A percentile compares a stretch with the other conserved stretches of the same genome.
phyloP scores from a whole-genome alignment of 2,888 invertebrate genomes.

The Nemurella pictetii region DNA sequence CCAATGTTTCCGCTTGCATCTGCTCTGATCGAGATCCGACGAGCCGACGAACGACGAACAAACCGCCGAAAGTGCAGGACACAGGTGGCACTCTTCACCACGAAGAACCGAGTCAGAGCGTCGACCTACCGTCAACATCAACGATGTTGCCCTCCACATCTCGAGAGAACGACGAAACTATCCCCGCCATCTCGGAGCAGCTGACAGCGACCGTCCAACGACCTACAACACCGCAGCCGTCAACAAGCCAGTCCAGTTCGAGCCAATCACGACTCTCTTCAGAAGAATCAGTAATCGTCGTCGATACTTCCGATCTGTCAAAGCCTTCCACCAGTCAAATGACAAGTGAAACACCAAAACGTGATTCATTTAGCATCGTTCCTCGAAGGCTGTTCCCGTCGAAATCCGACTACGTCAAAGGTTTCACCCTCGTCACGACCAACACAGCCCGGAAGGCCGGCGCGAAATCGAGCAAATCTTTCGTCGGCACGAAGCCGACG shows the following conservation, averaged over 20 bases:
- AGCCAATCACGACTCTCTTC: background rate
- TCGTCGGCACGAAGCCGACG: background rate
- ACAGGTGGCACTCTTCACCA: slow-evolving; percentile 8
- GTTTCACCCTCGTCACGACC: slow-evolving; percentile 12
- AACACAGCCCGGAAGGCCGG: background rate
- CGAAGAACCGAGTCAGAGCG: too few species aligned
- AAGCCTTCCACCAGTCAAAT: slow-evolving; percentile 9
- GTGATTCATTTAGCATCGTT: background rate
- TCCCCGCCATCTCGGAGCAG: slow-evolving; percentile 41
- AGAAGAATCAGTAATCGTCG: background rate
- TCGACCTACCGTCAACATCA: too few species aligned
- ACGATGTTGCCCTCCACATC: slow-evolving; percentile 11
- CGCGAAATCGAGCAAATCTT: background rate
- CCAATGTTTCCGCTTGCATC: slow-evolving; percentile 11
- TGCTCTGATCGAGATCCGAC: background rate
- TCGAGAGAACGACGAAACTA: background rate
- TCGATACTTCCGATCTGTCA: background rate
- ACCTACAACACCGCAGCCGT: slow-evolving; percentile 31
- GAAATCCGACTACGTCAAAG: background rate
- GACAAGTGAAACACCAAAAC: background rate
- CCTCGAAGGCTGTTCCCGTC: slow-evolving; percentile 5
- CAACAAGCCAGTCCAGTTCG: slow-evolving; percentile 25
- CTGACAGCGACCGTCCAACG: slow-evolving; percentile 19
- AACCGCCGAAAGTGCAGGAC: slow-evolving; percentile 35
- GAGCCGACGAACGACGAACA: background rate